phyloP scores from a whole-genome alignment of 2,888 invertebrate genomes.

The Syrista parreyssii region DNA sequence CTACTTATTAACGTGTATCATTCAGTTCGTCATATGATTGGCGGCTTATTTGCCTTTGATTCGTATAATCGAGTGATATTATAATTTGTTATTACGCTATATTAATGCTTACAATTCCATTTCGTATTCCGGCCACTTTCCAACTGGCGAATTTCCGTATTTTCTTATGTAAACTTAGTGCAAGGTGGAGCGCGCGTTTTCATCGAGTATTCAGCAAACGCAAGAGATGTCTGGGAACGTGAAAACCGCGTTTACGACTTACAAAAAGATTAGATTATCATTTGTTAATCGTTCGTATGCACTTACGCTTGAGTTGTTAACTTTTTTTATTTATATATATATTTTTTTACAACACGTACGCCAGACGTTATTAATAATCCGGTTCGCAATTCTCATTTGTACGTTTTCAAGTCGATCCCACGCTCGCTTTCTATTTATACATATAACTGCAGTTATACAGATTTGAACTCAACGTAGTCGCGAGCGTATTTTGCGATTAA shows the following conservation, averaged over 20 bases:
- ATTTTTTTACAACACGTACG: not conserved
- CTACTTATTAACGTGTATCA: not conserved
- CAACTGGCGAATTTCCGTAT: not conserved
- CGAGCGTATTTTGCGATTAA: constrained; percentile 34
- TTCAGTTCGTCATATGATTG: not conserved
- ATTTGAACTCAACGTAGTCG: constrained; percentile 4
- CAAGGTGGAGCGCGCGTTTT: not conserved
- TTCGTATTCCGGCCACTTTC: not conserved
- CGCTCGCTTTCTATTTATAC: constrained; percentile 24
- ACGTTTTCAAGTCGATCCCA: constrained; percentile 32
- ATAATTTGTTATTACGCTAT: not conserved
- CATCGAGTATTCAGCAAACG: not conserved
- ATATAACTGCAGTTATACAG: not conserved
- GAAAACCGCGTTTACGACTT: not conserved
- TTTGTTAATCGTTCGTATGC: not conserved
- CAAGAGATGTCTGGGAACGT: not conserved
- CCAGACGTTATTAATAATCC: not conserved
- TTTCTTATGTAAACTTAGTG: not conserved
- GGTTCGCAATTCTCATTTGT: constrained; percentile 18
- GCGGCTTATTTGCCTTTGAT: not conserved
- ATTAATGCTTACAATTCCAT: not conserved
- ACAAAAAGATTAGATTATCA: not conserved
- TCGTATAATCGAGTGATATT: not conserved
- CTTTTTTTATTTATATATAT: not conserved
- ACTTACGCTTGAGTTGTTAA: not conserved